Evolutionary conservation across 2,113 vertebrate genomes (phyloP), one percentile per base, ranked within the genome.

Genomic region (Petrocephalus microphthalmus): DNA sequence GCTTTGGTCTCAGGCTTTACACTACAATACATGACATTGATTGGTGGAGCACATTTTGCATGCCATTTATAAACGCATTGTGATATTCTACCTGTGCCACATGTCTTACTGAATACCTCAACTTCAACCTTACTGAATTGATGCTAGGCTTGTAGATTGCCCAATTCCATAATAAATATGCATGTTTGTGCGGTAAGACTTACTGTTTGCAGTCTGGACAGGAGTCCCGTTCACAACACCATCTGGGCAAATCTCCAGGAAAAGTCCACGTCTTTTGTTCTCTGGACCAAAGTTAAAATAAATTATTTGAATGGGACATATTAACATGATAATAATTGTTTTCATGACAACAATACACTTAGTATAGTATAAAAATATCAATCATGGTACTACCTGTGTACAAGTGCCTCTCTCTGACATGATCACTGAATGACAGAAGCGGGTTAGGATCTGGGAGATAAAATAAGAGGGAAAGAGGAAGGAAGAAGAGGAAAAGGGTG

Each of bases 361-460:
- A 19, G 11, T 22, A 7, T 29, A 37, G 29, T 11, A 47, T 20
- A 78, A n/a, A 17, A n/a, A 57, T 42, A 78, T 11, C 2, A 74
- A 42, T 45, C 19, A 56, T 22, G 33, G 19, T 7, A 87, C 52
- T 95, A 96, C 95, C 95, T 94, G 95, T 95, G 89, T 95, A 95
- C 87, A 96, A 95, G 87, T 94, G 93, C 1, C 88, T 92, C 86
- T 95, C 92, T 90, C 94, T 92, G 88, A 94, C 94, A 82, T 93
- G 92, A 82, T 54, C 92, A n/a, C 87, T 47, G 47, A 95, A 94
- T 15, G 89, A 89, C 53, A 94, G 67, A 22, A 95, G 88, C 6
- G 95, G 94, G 78, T 91, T 95, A 88, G 94, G 93, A 71, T 93
- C 93, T 83, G 93, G 54, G 74, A 95, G 89, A 89, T 94, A 94